phyloP scores from a whole-genome alignment of 2,888 invertebrate genomes.

The Clitarchus hookeri region DNA sequence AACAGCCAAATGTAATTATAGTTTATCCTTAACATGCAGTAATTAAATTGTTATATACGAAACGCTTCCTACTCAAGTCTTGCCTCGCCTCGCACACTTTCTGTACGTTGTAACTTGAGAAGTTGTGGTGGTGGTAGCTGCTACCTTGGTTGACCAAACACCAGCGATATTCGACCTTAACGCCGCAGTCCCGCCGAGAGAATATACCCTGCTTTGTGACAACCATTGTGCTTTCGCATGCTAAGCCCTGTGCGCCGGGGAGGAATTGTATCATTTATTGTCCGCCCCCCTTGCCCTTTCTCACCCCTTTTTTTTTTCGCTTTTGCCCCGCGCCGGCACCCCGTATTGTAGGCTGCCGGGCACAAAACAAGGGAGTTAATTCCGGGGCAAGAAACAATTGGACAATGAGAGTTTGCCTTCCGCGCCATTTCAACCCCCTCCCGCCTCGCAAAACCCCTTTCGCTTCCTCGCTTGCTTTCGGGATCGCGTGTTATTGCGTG shows the following conservation, averaged over 20 bases:
- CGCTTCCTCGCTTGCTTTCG: neutral
- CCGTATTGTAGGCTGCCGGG: conserved; percentile 5
- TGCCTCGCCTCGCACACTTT: no score
- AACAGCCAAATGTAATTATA: no score
- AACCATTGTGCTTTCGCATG: neutral
- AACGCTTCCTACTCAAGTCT: no score
- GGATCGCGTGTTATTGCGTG: neutral
- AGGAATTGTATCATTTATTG: conserved; percentile 14
- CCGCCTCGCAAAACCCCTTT: neutral
- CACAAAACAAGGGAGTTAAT: conserved; percentile 5
- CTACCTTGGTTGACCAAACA: no score
- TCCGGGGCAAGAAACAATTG: conserved; percentile 14
- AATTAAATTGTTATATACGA: no score
- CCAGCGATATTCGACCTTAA: neutral
- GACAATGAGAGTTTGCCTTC: conserved; percentile 10
- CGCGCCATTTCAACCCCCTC: neutral
- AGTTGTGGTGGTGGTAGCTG: no score
- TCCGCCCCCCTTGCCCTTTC: neutral
- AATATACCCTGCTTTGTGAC: neutral
- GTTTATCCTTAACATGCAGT: no score
- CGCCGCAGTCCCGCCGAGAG: neutral
- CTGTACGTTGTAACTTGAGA: no score
- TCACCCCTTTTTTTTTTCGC: neutral
- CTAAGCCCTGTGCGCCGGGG: neutral
- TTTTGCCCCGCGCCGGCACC: neutral